Evolutionary conservation across 2,888 invertebrate genomes (phyloP).

Genomic region (Acronicta leporina): DNA sequence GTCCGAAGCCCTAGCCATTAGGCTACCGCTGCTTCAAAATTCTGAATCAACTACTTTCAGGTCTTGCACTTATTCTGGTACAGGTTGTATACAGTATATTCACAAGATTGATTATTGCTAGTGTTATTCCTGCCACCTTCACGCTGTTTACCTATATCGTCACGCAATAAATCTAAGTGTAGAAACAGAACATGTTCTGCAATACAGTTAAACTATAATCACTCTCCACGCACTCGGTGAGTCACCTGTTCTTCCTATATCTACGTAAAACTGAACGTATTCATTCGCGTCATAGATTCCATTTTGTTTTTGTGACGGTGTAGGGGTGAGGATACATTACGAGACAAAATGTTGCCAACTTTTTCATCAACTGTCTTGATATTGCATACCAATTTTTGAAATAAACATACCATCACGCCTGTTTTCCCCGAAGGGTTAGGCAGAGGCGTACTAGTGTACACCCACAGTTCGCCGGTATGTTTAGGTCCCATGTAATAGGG

Average conservation of each 20-base stretch:
- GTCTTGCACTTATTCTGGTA: too few species aligned
- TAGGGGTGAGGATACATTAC: slow-evolving; percentile 25
- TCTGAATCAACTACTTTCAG: too few species aligned
- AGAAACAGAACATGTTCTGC: slow-evolving; percentile 4
- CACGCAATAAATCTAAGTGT: slow-evolving; percentile 12
- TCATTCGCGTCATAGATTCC: slow-evolving; percentile 36
- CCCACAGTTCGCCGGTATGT: too few species aligned
- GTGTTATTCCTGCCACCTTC: neutral
- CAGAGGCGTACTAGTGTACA: too few species aligned
- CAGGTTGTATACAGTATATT: too few species aligned
- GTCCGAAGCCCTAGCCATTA: too few species aligned
- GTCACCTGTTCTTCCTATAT: slow-evolving; percentile 33
- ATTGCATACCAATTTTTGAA: too few species aligned
- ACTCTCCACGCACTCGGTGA: slow-evolving; percentile 33
- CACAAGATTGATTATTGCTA: neutral
- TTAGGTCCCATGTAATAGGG: too few species aligned
- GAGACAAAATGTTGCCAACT: neutral
- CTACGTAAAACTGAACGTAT: slow-evolving; percentile 37
- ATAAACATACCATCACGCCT: too few species aligned
- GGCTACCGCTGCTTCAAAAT: too few species aligned
- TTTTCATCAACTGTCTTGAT: too few species aligned
- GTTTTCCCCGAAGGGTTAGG: too few species aligned
- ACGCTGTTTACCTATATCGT: slow-evolving; percentile 5
- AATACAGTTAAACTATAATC: slow-evolving; percentile 3
- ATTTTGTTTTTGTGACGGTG: slow-evolving; percentile 36